Conservation (phyloP, 1,140 invertebrate species). For the Bombus cullumanus region DNA sequence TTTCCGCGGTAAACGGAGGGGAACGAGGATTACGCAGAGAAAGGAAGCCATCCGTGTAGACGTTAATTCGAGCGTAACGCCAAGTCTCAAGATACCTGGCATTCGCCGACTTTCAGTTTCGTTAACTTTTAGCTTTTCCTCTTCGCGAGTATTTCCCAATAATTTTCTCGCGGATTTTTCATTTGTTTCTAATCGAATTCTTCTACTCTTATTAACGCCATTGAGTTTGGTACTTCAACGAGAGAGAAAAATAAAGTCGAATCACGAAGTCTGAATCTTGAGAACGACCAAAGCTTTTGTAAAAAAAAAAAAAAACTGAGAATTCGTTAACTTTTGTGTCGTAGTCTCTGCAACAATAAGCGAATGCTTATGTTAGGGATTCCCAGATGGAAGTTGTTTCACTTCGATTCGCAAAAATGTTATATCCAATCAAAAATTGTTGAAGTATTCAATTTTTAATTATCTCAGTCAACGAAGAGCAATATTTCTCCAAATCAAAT, state of each 20-base stretch:
- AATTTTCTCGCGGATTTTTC: not conserved
- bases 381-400: not conserved
- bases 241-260: not conserved
- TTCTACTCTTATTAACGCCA: not conserved
- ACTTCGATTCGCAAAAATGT: constrained; percentile 6
- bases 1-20: constrained; percentile 46
- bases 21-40: constrained; percentile 37
- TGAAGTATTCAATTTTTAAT: no score
- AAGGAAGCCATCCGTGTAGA: constrained; percentile 38
- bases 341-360: no score
- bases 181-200: not conserved
- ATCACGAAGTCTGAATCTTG: not conserved
- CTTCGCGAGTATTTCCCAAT: not conserved
- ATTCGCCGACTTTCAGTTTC: not conserved
- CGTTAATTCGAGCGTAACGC: constrained; percentile 44
- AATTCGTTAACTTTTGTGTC: not conserved
- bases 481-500: not conserved
- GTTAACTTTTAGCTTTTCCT: not conserved
- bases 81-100: constrained; percentile 10
- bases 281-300: not conserved
- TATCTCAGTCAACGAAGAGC: not conserved
- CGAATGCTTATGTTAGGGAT: not conserved
- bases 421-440: not conserved
- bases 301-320: not conserved
- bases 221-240: not conserved